Base-by-base conservation (phyloP, 2,113 vertebrate genomes). In the Chamaetylas fuelleborni region DNA sequence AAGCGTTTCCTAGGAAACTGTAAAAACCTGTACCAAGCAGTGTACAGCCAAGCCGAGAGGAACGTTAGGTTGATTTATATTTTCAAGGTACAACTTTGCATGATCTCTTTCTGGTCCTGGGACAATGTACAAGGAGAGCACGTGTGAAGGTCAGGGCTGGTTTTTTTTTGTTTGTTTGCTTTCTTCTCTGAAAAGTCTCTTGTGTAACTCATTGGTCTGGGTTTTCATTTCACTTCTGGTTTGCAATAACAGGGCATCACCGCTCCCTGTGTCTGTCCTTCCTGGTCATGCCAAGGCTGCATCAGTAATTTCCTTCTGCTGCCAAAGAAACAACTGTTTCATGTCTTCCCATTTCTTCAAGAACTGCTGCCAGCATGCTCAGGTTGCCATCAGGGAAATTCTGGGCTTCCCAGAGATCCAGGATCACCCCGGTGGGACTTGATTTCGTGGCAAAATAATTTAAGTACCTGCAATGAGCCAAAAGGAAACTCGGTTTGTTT, bases 371-470 rank as follows among this genome's bases (percentile, higher is more conserved):
- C 97, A 99, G 98, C 95, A 98, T 97, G 91, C 98, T 99, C 86
- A 99, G 98, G 97, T 99, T 99, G 92, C 99, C 99, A 4, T 99
- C 99, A 2, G 99, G 99, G 97, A 99, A 99, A 97, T 99, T 99
- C 97, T 99, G 99, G 56, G 98, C 99, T 98, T 99, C 99, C 99
- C 99, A 99, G 20, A 99, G 98, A 96, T 99, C 99, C 97, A 99
- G 97, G 96, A 99, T 99, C 47, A 99, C 99, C 1, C 99, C 99
- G 0, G 99, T 99, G 2, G 99, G 99, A 94, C 99, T 99, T 2
- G 99, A 99, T 97, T 99, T 99, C 14, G 99, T 99, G 86, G 99
- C 99, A 98, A 99, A 99, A 97, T 99, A 99, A 97, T 99, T 99
- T 96, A 99, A 97, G 95, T 99, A 99, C 97, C 99, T 99, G 98